Conservation (phyloP, 2,888 invertebrate genomes). For the Diarsia dahlii region DNA sequence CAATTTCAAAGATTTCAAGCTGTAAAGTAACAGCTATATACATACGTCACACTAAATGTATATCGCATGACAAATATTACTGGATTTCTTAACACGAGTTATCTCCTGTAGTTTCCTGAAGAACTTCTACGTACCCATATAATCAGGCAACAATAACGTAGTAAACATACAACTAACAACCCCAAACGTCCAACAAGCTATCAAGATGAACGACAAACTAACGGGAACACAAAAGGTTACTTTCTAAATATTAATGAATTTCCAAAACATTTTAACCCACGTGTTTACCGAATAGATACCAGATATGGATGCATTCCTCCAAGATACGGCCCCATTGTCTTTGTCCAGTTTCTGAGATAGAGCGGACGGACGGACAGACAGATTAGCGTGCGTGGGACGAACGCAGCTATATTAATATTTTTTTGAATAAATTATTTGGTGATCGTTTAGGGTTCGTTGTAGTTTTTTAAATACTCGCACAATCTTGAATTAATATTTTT, state of each 20-base stretch:
- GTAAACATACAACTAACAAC: neutral
- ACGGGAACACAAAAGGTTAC: conserved; percentile 53
- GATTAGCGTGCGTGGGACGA: conserved; percentile 77
- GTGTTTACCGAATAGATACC: conserved; percentile 62
- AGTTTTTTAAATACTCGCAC: neutral
- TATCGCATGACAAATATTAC: neutral
- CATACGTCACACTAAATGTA: no score
- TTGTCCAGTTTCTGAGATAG: conserved; percentile 63
- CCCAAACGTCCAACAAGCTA: neutral
- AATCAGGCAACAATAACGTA: neutral
- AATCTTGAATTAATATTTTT: neutral
- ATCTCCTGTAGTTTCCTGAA: neutral
- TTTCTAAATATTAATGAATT: conserved; percentile 68
- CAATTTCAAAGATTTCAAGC: no score
- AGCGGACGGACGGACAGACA: conserved; percentile 63
- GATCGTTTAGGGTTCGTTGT: conserved; percentile 64
- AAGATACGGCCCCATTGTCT: conserved; percentile 81
- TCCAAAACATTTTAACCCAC: conserved; percentile 65
- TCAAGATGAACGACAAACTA: conserved; percentile 30
- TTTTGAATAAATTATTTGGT: conserved; percentile 77
- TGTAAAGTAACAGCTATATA: no score
- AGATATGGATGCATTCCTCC: conserved; percentile 75
- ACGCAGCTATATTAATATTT: conserved; percentile 71
- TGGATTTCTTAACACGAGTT: neutral
- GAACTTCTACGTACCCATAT: neutral